Conservation (phyloP, 2,113 vertebrate genomes). For the Seriola aureovittata region DNA sequence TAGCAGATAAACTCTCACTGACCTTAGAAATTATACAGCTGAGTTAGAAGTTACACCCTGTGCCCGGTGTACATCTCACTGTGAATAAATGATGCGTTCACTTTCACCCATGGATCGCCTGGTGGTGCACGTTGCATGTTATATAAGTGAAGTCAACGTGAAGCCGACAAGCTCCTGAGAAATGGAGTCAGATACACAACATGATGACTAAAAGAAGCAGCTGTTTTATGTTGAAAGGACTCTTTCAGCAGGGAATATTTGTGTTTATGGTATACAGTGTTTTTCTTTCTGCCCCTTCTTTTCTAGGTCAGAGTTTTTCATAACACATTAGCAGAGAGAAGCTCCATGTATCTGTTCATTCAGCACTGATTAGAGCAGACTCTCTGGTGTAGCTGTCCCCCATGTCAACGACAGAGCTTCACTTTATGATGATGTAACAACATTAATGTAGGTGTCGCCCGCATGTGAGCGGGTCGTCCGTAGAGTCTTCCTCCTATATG, state of each 20-base stretch:
- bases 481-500: no score
- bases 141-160: not conserved
- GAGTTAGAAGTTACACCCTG: slow-evolving; percentile 1
- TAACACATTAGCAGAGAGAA: no score
- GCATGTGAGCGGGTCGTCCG: no score
- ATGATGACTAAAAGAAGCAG: slow-evolving; percentile 11
- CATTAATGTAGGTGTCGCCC: no score
- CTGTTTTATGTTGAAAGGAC: not conserved
- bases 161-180: not conserved
- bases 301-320: no score
- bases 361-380: no score
- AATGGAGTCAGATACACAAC: slow-evolving; percentile 9
- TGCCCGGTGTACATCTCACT: slow-evolving; percentile 10
- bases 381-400: no score
- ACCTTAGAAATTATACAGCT: slow-evolving; percentile 34
- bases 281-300: no score
- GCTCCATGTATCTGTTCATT: not conserved
- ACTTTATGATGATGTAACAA: no score
- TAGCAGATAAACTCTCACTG: slow-evolving; percentile 10
- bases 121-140: not conserved
- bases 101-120: not conserved
- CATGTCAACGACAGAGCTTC: no score
- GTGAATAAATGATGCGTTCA: slow-evolving; percentile 15
- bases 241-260: not conserved
- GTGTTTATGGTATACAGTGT: no score